Evolutionary conservation across 2,113 vertebrate genomes (phyloP).

Genomic region (Abramis brama): DNA sequence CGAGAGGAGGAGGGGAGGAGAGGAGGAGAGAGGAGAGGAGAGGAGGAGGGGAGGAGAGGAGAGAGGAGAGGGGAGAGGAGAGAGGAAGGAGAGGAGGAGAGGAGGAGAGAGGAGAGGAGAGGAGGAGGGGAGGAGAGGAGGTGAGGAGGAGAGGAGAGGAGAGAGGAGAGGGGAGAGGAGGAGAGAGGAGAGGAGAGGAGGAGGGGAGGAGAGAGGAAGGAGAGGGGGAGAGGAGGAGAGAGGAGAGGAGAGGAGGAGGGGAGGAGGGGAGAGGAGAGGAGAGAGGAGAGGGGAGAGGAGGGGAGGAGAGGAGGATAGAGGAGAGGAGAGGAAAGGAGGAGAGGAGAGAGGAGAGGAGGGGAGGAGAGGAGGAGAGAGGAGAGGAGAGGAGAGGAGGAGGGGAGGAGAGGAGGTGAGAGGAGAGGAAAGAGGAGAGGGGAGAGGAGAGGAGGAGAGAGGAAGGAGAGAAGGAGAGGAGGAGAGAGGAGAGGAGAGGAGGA

Average conservation of each 20-base stretch:
- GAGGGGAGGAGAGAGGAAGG: too few relatives aligned
- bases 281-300: neutral
- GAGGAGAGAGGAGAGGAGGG: neutral
- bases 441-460: neutral
- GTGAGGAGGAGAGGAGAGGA: too few relatives aligned
- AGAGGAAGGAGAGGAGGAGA: neutral
- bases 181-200: too few relatives aligned
- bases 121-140: neutral
- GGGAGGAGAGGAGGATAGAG: too few relatives aligned
- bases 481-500: neutral
- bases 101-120: neutral
- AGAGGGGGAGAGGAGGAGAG: too few relatives aligned
- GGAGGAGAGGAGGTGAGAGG: neutral
- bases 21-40: neutral
- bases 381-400: neutral
- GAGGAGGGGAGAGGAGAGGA: too few relatives aligned
- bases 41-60: neutral
- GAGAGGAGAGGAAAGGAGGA: neutral
- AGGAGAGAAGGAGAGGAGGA: neutral
- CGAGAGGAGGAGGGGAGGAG: rapidly evolving
- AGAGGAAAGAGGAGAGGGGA: neutral
- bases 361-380: rapidly evolving
- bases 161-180: too few relatives aligned
- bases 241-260: neutral
- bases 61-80: neutral